Conservation (phyloP, 2,888 invertebrate genomes). For the Coelinius sp. region DNA sequence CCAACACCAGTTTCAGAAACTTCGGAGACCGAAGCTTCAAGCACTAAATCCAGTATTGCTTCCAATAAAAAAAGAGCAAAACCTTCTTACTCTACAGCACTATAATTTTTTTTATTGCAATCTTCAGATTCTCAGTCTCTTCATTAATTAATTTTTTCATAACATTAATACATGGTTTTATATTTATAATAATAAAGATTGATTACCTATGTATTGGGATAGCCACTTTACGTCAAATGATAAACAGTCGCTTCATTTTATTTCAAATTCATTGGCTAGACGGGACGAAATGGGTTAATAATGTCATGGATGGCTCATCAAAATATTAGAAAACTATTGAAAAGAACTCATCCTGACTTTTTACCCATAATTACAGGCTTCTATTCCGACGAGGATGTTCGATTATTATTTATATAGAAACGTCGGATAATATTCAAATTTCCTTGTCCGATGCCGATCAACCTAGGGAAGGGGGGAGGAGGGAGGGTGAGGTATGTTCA, state of each 20-base stretch:
- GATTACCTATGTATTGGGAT: not conserved
- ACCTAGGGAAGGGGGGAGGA: too few species aligned
- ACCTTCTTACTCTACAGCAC: conserved; percentile 21
- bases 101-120: conserved; percentile 4
- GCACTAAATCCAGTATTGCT: not conserved
- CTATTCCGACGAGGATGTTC: not conserved
- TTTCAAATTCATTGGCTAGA: not conserved
- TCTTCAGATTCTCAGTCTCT: not conserved
- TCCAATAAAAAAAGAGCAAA: not conserved
- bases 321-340: not conserved
- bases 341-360: not conserved
- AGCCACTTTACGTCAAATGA: not conserved
- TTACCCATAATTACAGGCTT: too few species aligned
- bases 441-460: not conserved
- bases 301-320: not conserved
- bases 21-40: conserved; percentile 47
- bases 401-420: not conserved
- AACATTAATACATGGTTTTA: not conserved
- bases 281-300: not conserved
- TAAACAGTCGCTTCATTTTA: not conserved
- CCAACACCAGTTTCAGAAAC: conserved; percentile 48
- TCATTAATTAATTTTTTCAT: not conserved
- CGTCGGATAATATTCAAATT: not conserved
- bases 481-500: too few species aligned
- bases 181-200: not conserved